Evolutionary conservation across 2,888 invertebrate species (phyloP), one percentile per base, ranked within the genome.

Genomic region (Tachina fera): DNA sequence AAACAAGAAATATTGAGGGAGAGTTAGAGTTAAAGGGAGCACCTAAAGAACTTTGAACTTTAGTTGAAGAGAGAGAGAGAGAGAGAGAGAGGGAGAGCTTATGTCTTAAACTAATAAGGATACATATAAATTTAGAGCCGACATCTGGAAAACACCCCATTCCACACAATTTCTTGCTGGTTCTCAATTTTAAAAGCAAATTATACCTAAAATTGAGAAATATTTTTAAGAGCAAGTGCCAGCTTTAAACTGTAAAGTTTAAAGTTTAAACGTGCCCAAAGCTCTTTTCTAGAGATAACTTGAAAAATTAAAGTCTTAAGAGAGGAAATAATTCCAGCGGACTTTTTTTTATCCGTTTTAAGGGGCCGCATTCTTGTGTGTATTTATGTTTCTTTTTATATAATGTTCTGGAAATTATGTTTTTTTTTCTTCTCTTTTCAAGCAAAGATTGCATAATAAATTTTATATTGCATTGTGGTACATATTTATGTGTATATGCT

Each of bases 361-460:
- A 45, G 45, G 49, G 65, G 13, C n/a, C 3, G 9, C 11, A 39
- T 47, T 4, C 31, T 67, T n/a, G 14, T 67, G 5, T 31, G 9
- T 22, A 14, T n/a, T n/a, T 47, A 63, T 45, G 45, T 9, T 19
- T 65, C 47, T 60, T 58, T 31, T 71, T 51, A 31, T 6, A 31
- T 22, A 3, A 14, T 58, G 19, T 74, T 74, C 19, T 47, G 16
- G 39, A 68, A 51, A 60, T 39, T 58, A 16, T 11, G 4, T 39
- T 45, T 53, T 39, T 45, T 53, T 56, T 67, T 76, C n/a, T 49
- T 19, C n/a, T 67, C 22, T 22, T 31, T 71, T 14, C 43, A 19
- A 67, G 14, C 39, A 58, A 47, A 9, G 60, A 75, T 81, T 81
- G 68, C 81, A 75, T 81, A 81, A 81, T 70, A 49, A n/a, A 11